Conservation (phyloP, 2,797 vertebrate species). For the Pseudotriccus pelzelni region DNA sequence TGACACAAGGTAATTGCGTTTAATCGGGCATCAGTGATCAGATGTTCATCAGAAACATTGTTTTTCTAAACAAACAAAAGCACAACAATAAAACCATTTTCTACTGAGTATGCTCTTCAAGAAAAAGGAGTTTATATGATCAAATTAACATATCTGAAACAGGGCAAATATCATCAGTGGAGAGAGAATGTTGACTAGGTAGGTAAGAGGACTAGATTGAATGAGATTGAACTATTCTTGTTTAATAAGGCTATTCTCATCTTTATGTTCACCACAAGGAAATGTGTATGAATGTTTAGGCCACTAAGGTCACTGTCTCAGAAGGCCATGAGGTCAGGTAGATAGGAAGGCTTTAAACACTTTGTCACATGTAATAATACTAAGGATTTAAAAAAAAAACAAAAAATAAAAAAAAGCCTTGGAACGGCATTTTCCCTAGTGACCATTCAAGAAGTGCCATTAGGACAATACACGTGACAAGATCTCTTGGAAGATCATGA, state of each 20-base stretch:
- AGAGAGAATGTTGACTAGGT: not conserved
- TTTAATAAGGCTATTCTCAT: not conserved
- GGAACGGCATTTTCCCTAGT: not conserved
- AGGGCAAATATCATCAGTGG: not conserved
- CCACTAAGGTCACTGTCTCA: not conserved
- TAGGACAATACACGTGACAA: not conserved
- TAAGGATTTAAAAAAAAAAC: not conserved
- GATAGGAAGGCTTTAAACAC: not conserved
- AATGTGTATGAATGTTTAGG: not conserved
- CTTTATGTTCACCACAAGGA: not conserved
- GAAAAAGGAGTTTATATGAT: not conserved
- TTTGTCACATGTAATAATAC: not conserved
- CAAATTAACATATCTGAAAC: not conserved
- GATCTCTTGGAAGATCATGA: not conserved
- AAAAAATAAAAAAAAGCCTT: not conserved
- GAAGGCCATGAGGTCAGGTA: not conserved
- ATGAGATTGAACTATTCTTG: not conserved
- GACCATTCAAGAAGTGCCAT: not conserved
- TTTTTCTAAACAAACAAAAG: not conserved
- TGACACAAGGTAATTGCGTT: not conserved
- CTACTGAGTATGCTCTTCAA: not conserved
- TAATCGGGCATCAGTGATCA: not conserved
- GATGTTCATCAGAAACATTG: not conserved
- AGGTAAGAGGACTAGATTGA: not conserved
- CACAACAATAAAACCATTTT: not conserved